A percentile compares a stretch with the other conserved stretches of the same genome.
These are phyloP conservation scores for Mesoligia furuncula DNA, from an alignment of 2,888 invertebrate genomes.

Conservation along the genomic window DNA sequence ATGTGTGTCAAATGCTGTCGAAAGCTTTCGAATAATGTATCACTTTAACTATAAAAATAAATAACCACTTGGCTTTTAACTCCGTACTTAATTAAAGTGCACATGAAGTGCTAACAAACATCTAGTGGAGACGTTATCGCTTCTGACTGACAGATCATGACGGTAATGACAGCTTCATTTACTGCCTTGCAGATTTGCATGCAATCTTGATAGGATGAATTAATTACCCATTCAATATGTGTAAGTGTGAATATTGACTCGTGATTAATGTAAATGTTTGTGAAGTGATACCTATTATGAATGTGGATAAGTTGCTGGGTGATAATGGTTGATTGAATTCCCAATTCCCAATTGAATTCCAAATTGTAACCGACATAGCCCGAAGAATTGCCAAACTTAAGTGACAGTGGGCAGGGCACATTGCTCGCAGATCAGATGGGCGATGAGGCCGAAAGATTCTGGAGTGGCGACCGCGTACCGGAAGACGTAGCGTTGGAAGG, in stretches of 20 bases:
- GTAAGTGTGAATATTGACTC: conserved; percentile 7
- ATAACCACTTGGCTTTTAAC: background rate
- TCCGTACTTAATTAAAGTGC: conserved; percentile 6
- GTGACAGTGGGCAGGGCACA: too few relatives aligned
- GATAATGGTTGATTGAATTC: background rate
- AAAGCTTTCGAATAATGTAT: too few relatives aligned
- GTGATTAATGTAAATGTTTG: background rate
- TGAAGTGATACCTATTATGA: background rate
- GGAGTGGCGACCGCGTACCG: too few relatives aligned
- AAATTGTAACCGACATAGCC: too few relatives aligned
- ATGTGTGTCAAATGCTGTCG: too few relatives aligned
- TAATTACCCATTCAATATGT: conserved; percentile 4
- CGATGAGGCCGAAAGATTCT: too few relatives aligned
- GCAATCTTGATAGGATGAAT: conserved; percentile 1
- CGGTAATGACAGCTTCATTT: conserved; percentile 41
- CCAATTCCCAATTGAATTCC: too few relatives aligned
- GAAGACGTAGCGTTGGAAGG: too few relatives aligned
- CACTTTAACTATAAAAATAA: background rate
- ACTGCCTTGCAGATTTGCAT: conserved; percentile 5
- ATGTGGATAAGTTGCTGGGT: background rate
- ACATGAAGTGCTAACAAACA: conserved; percentile 1
- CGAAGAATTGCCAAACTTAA: too few relatives aligned
- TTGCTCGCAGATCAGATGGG: too few relatives aligned
- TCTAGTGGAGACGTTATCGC: background rate
- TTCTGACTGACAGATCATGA: conserved; percentile 25